These are phyloP conservation scores for Yponomeuta malinellus DNA, from an alignment of 2,888 invertebrate genomes.

Conservation along the genomic window DNA sequence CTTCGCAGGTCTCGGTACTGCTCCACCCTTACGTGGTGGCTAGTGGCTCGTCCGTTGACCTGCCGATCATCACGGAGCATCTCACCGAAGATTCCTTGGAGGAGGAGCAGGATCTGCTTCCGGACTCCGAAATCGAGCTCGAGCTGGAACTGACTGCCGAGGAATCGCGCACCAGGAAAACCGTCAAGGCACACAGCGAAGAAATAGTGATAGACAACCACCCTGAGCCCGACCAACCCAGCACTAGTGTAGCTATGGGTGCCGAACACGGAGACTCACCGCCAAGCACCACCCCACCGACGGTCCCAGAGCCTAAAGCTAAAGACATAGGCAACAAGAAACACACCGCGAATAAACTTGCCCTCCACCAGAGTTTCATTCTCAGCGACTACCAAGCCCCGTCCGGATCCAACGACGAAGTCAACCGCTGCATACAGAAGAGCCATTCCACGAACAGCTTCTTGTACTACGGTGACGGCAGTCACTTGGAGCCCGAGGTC, in stretches of 20 bases:
- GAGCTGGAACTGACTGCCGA: background rate
- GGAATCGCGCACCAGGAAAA: background rate
- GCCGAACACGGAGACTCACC: conserved; percentile 16
- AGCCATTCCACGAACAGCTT: conserved; percentile 49
- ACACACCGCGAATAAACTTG: conserved; percentile 24
- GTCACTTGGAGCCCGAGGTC: conserved; percentile 24
- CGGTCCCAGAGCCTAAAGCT: conserved; percentile 25
- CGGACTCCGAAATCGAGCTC: conserved; percentile 21
- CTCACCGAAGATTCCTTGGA: conserved; percentile 40
- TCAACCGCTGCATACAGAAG: conserved; percentile 39
- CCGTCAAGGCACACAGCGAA: conserved; percentile 40
- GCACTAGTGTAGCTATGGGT: background rate
- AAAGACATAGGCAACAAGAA: conserved; percentile 28
- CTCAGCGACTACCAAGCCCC: conserved; percentile 22
- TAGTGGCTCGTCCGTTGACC: conserved; percentile 51
- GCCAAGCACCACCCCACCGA: conserved; percentile 15
- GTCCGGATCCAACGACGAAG: conserved; percentile 29
- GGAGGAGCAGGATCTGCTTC: conserved; percentile 31
- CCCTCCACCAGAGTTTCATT: conserved; percentile 49
- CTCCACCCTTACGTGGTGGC: conserved; percentile 51
- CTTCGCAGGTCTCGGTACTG: conserved; percentile 51
- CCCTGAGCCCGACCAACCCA: background rate
- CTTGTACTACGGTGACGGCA: conserved; percentile 20
- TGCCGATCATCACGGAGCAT: conserved; percentile 53
- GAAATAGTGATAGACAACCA: conserved; percentile 29